These are phyloP conservation scores for Zelleria hepariella DNA, from an alignment of 2,888 invertebrate genomes.

Conservation along the genomic window DNA sequence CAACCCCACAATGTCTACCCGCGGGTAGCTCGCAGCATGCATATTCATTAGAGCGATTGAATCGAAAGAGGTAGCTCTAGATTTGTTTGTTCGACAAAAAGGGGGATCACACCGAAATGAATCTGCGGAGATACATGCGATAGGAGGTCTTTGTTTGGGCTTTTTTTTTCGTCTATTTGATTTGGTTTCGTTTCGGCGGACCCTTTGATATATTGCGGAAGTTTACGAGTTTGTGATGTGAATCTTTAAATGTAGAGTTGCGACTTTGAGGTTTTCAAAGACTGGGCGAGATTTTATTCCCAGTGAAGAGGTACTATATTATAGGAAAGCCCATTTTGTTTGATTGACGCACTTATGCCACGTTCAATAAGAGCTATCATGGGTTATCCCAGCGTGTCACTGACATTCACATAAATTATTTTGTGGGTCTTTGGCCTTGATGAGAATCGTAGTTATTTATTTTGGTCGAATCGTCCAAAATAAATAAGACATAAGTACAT, in stretches of 20 bases:
- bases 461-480: too few species aligned
- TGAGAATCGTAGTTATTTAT: too few species aligned
- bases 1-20: background rate
- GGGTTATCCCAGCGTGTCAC: too few species aligned
- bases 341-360: too few species aligned
- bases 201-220: background rate
- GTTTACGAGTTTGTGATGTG: background rate
- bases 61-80: constrained; percentile 12
- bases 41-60: constrained; percentile 14
- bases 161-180: background rate
- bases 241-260: background rate
- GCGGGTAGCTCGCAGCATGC: constrained; percentile 7
- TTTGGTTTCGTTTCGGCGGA: background rate
- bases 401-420: too few species aligned
- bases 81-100: constrained; percentile 11
- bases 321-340: too few species aligned
- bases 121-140: background rate
- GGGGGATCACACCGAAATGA: constrained; percentile 4
- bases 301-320: too few species aligned
- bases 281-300: too few species aligned
- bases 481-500: too few species aligned
- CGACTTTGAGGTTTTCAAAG: background rate
- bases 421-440: too few species aligned
- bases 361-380: too few species aligned
- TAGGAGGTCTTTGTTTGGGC: background rate